Evolutionary conservation across 1,140 invertebrate species (phyloP).

Genomic region (Aphelenchoides besseyi): DNA sequence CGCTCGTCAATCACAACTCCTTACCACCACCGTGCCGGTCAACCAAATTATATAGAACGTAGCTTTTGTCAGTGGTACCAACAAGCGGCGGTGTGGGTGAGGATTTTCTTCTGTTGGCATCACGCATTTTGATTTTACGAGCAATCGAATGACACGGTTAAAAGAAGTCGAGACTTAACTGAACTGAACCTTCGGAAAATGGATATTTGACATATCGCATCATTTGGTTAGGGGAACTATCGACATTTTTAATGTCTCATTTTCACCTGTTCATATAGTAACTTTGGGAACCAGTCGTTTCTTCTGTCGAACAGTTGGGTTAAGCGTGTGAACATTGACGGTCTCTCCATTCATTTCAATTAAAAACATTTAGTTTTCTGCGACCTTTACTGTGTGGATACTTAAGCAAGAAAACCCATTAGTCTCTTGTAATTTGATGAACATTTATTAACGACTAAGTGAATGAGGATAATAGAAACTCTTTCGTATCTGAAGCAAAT

Average conservation of each 20-base stretch:
- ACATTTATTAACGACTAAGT: not conserved
- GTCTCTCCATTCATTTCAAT: not conserved
- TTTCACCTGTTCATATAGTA: not conserved
- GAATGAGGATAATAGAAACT: conserved; percentile 14
- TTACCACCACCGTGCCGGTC: conserved; percentile 49
- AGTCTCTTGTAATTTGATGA: no score
- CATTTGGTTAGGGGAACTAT: no score
- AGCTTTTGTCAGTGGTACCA: conserved; percentile 12
- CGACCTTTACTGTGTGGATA: no score
- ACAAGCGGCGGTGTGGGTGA: not conserved
- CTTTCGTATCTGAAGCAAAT: no score
- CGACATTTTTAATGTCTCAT: no score
- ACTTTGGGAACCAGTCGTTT: no score
- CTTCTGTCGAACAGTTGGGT: no score
- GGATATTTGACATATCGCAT: no score
- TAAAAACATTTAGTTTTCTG: not conserved
- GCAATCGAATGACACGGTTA: not conserved
- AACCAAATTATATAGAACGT: conserved; percentile 43
- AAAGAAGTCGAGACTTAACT: not conserved
- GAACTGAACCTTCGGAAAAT: no score
- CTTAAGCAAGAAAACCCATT: no score
- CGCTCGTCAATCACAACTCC: not conserved
- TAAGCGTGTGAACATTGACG: not conserved
- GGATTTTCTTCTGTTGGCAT: not conserved
- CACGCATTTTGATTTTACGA: not conserved